Conservation (phyloP, 2,888 invertebrate species). For the Meta bourneti region DNA sequence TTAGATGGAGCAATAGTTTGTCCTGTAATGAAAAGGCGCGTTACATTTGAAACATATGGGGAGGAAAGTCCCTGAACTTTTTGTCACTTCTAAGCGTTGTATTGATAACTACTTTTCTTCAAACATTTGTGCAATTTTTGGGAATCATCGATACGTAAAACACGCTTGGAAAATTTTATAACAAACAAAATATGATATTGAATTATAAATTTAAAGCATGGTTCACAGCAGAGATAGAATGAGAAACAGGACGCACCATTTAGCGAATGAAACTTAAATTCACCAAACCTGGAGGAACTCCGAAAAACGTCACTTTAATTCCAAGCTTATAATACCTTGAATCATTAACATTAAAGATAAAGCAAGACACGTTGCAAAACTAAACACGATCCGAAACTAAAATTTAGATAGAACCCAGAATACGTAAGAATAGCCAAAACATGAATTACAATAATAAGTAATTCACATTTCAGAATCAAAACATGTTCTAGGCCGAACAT, state of each 20-base stretch:
- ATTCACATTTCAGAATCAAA: not conserved
- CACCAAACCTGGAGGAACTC: not conserved
- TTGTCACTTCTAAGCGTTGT: no score
- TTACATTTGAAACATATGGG: no score
- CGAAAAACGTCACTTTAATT: not conserved
- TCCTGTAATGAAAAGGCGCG: no score
- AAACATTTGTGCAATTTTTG: no score
- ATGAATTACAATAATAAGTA: slow-evolving; percentile 16
- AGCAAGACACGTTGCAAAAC: slow-evolving; percentile 28
- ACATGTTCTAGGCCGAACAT: not conserved
- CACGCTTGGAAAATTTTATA: no score
- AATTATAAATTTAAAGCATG: no score
- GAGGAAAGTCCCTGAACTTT: no score
- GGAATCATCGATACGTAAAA: no score
- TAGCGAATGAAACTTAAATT: not conserved
- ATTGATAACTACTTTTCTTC: no score
- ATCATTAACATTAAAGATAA: slow-evolving; percentile 5
- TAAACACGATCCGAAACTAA: slow-evolving; percentile 33
- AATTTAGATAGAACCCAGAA: slow-evolving; percentile 24
- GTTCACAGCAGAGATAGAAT: not conserved
- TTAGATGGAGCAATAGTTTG: no score
- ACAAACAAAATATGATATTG: no score
- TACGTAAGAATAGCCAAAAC: slow-evolving; percentile 34
- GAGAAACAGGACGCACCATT: not conserved
- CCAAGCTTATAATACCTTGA: not conserved